Base-by-base conservation (phyloP, 92 coral and sea anemone species). In the Actinostola sp. region DNA sequence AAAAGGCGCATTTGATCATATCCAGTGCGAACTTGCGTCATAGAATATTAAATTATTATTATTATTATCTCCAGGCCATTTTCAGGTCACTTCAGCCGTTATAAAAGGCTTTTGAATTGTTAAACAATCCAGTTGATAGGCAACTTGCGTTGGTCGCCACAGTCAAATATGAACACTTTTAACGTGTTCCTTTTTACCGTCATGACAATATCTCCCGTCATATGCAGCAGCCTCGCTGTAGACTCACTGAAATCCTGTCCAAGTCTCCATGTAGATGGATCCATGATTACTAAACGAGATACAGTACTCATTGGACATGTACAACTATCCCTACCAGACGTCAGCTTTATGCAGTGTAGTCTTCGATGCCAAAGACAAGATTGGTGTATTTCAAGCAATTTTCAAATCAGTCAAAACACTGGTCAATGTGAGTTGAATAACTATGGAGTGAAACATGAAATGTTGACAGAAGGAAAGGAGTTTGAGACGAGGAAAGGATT, bases 371-470 rank as follows among this genome's bases (percentile, higher is more conserved):
- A 54, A 54, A 54, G 61, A 54, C 61, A 54, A 19, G 21, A 54
- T 2, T 57, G 63, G 63, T 57, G 63, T 57, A 57, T 57, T 57
- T 57, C 63, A 1, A 57, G 26, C 39, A 57, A 57, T 29, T 57
- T 27, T 57, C 63, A 57, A 57, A 57, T 57, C n/a, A 57, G 32
- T 57, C 6, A 36, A 36, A 36, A 36, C 42, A 11, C 63, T 30
- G 39, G 63, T 57, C 36, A 30, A 57, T 57, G 63, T 57, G 63
- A 57, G 63, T 20, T 57, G 63, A 57, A 57, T 57, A 38, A 57
- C 39, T 57, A 57, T 57, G 63, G 63, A 27, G 63, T 57, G 36
- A 5, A 57, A 57, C 36, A 57, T 57, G 63, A 57, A 26, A 29
- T 30, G 38, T 1, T 30, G 29, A 15, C 21, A 20, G 29, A 21